Percentiles rank a stretch among this genome's conserved stretches.
phyloP scores from a whole-genome alignment of 2,888 invertebrate species.

The Lamellibrachia columna region DNA sequence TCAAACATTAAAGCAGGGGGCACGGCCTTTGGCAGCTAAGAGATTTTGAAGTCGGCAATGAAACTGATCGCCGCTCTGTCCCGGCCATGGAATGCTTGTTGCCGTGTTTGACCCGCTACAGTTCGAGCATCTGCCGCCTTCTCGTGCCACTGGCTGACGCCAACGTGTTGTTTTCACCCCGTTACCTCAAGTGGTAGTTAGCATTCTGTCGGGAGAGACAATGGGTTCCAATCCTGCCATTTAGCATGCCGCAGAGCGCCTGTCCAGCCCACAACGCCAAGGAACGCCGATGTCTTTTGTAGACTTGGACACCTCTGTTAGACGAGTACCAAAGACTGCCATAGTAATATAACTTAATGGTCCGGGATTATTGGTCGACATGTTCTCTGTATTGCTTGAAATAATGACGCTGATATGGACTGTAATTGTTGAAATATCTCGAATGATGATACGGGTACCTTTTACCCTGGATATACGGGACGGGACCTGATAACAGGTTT shows the following conservation, averaged over 20 bases:
- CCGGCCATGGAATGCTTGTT: not conserved
- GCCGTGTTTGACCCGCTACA: not conserved
- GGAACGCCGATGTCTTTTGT: not conserved
- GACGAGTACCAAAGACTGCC: no score
- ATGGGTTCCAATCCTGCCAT: not conserved
- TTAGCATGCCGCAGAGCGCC: not conserved
- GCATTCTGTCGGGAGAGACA: not conserved
- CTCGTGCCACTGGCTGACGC: not conserved
- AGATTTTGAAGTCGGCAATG: not conserved
- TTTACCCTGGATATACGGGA: no score
- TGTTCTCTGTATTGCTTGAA: no score
- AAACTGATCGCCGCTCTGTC: not conserved
- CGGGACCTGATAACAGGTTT: no score
- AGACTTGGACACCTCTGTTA: not conserved
- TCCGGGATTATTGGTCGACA: no score
- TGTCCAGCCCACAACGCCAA: not conserved
- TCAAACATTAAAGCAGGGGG: not conserved
- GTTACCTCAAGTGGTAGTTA: not conserved
- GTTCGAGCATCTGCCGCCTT: not conserved
- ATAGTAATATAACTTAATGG: no score
- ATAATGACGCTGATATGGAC: no score
- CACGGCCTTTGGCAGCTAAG: no score
- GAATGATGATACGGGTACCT: no score
- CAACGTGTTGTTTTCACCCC: conserved; percentile 2
- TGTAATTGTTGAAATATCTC: no score